phyloP scores from a whole-genome alignment of 2,797 vertebrate genomes.

The Vespertilio murinus region DNA sequence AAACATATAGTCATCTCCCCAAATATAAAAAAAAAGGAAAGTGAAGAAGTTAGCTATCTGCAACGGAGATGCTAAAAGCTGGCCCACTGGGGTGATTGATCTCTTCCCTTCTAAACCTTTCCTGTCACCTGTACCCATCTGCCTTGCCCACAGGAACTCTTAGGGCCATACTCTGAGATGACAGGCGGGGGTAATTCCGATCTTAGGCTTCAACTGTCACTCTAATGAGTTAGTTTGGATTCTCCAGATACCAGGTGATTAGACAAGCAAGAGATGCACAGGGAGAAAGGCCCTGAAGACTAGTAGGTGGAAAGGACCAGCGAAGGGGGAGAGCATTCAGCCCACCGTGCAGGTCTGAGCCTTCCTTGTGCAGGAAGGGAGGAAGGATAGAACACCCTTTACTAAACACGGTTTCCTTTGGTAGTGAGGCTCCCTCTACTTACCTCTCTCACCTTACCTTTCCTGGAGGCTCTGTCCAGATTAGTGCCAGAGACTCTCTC shows the following conservation, averaged over 20 bases:
- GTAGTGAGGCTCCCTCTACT: fast-evolving
- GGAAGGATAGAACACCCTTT: neutral
- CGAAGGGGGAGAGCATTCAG: neutral
- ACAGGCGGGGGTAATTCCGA: neutral
- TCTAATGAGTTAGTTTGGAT: neutral
- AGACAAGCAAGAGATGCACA: neutral
- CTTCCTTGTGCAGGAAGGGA: neutral
- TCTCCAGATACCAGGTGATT: neutral
- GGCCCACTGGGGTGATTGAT: neutral
- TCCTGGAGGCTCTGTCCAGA: neutral
- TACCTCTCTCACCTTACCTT: neutral
- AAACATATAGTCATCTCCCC: constrained; percentile 35
- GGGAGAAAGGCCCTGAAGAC: neutral
- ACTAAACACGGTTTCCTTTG: neutral
- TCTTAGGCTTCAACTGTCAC: neutral
- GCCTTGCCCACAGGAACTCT: neutral
- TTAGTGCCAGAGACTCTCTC: neutral
- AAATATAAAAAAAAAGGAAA: constrained; percentile 45
- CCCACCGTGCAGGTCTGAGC: neutral
- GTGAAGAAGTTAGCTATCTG: neutral
- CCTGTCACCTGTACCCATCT: neutral
- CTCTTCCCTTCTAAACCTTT: neutral
- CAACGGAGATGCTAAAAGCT: neutral
- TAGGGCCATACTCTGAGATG: neutral
- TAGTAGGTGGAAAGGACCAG: neutral